A percentile compares a stretch with the other conserved stretches of the same genome.
phyloP scores from a whole-genome alignment of 2,113 vertebrate genomes.

The Leucoraja erinaceus region DNA sequence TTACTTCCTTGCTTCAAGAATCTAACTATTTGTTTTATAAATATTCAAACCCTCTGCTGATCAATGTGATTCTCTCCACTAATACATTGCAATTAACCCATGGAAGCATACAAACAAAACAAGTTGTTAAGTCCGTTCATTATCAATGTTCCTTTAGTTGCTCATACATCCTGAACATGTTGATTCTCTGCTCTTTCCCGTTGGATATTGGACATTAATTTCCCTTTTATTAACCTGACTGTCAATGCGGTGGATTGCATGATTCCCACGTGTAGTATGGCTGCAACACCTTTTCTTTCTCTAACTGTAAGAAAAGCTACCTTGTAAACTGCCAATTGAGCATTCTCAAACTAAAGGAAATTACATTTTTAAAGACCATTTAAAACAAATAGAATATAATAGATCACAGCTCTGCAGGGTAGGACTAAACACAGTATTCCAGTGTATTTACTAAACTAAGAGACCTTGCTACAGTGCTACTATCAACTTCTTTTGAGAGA shows the following conservation, averaged over 20 bases:
- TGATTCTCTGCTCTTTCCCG: not conserved
- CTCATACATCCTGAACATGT: not conserved
- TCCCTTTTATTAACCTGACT: not conserved
- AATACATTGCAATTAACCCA: not conserved
- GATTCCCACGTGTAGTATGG: not conserved
- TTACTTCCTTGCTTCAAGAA: too few species aligned
- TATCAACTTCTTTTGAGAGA: too few species aligned
- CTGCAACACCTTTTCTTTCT: not conserved
- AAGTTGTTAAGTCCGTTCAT: not conserved
- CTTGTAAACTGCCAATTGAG: not conserved
- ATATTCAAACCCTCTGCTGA: not conserved
- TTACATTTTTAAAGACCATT: constrained; percentile 41
- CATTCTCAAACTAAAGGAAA: constrained; percentile 37
- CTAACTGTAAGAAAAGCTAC: not conserved
- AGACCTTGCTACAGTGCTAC: too few species aligned
- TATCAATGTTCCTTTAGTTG: constrained; percentile 19
- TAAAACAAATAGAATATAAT: not conserved
- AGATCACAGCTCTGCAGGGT: too few species aligned
- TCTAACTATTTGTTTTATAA: too few species aligned
- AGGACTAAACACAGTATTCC: too few species aligned
- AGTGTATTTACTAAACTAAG: too few species aligned
- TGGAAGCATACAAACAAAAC: not conserved
- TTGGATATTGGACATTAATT: too few species aligned
- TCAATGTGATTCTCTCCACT: not conserved
- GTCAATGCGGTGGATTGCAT: not conserved